Evolutionary conservation across 2,888 invertebrate species (phyloP).

Genomic region (Idaea dimidiata): DNA sequence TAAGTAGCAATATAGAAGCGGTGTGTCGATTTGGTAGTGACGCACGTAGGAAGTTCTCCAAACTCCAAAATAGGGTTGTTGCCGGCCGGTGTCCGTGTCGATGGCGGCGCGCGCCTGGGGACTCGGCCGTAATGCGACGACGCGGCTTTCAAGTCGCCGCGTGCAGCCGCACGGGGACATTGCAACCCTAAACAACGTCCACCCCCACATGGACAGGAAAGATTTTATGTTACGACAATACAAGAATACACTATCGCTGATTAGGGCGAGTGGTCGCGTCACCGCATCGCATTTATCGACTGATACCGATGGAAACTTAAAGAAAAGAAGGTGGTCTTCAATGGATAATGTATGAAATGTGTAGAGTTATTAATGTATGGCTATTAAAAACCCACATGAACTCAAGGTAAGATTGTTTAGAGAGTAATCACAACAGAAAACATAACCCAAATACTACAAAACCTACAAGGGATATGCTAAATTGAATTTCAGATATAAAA

Average conservation of each 20-base stretch:
- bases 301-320: background rate
- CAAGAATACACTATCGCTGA: background rate
- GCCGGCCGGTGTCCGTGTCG: background rate
- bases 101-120: background rate
- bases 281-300: background rate
- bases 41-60: constrained; percentile 1
- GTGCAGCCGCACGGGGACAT: background rate
- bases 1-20: background rate
- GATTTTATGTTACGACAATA: background rate
- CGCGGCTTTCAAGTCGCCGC: background rate
- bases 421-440: background rate
- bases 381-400: background rate
- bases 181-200: background rate
- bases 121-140: background rate
- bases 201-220: background rate
- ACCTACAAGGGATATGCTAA: background rate
- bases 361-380: too few species aligned
- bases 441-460: background rate
- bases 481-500: background rate
- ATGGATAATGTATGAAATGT: too few species aligned
- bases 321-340: too few species aligned
- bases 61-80: background rate
- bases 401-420: background rate
- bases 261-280: background rate
- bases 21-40: background rate